Conservation (phyloP, 2,797 vertebrate genomes). For the Apodemus agrarius region DNA sequence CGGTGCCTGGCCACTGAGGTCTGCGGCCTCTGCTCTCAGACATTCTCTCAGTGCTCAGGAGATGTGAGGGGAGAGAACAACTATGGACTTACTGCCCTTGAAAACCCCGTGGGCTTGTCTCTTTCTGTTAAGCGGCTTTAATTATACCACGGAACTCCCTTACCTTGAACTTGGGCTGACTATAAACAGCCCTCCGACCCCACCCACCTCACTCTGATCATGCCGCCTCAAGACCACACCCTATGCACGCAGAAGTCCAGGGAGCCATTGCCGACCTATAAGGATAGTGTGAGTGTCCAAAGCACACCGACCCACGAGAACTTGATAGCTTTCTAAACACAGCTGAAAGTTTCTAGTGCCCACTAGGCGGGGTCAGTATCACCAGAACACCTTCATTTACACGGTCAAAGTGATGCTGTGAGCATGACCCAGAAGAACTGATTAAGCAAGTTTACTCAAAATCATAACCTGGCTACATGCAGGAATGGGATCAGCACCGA, state of each 20-base stretch:
- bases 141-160: neutral
- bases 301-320: neutral
- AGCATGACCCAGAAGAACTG: neutral
- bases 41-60: neutral
- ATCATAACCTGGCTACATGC: neutral
- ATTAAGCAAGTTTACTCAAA: neutral
- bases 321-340: neutral
- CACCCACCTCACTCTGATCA: too few species aligned
- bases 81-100: neutral
- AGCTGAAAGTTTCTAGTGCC: neutral
- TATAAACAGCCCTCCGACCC: neutral
- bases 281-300: neutral
- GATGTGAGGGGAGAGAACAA: neutral
- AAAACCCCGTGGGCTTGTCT: neutral
- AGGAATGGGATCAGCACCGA: neutral
- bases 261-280: neutral
- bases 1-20: neutral
- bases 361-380: neutral
- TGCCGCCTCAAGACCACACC: neutral
- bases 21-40: neutral
- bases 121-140: neutral
- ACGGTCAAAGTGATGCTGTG: neutral
- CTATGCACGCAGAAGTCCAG: neutral
- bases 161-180: neutral
- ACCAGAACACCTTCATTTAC: neutral